Conservation (phyloP, 2,888 invertebrate genomes). For the Teleogryllus oceanicus region DNA sequence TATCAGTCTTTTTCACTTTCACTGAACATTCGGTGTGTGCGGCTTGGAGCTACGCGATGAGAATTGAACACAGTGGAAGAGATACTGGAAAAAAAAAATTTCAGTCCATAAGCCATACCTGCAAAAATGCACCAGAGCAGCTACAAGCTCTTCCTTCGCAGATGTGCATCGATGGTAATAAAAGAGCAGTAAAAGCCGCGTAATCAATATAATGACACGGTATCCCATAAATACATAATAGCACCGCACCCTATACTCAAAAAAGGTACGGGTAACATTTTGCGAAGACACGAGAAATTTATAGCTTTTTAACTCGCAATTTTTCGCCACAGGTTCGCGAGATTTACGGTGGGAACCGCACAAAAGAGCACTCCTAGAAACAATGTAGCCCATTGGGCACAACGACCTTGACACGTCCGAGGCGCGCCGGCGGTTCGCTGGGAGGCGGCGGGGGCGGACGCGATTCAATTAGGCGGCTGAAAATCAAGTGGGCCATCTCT, state of each 20-base stretch:
- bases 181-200: slow-evolving; percentile 18
- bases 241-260: slow-evolving; percentile 31
- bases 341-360: slow-evolving; percentile 25
- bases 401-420: background rate
- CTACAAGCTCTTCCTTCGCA: background rate
- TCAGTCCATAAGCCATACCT: no score
- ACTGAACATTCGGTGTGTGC: no score
- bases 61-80: no score
- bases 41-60: no score
- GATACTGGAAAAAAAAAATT: no score
- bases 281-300: slow-evolving; percentile 33
- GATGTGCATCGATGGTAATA: background rate
- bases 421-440: background rate
- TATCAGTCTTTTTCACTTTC: no score
- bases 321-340: slow-evolving; percentile 30
- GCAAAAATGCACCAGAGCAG: background rate
- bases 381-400: background rate
- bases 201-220: slow-evolving; percentile 30
- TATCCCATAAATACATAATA: slow-evolving; percentile 29
- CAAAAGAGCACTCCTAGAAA: slow-evolving; percentile 1
- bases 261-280: slow-evolving; percentile 25
- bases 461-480: slow-evolving; percentile 1
- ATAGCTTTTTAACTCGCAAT: slow-evolving; percentile 36
- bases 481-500: background rate
- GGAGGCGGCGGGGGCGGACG: background rate